Conservation (phyloP, 2,888 invertebrate species). For the Heliconius erato region DNA sequence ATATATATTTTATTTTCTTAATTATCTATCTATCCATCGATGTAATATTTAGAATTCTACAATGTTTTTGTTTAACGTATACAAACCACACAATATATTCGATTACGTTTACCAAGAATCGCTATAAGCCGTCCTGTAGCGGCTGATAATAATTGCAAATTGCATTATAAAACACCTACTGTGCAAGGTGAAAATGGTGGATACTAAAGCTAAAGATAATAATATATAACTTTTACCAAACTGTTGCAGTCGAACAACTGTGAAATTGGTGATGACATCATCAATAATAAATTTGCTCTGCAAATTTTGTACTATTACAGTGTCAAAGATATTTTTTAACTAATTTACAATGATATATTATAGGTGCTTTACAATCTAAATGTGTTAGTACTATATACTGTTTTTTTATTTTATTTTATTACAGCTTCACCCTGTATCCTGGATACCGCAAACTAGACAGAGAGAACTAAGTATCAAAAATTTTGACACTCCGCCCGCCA, state of each 20-base stretch:
- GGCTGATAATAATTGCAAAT: not conserved
- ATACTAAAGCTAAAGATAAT: conserved; percentile 8
- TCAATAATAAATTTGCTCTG: conserved; percentile 25
- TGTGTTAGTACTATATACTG: not conserved
- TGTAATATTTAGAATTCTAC: not conserved
- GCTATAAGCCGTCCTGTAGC: conserved; percentile 1
- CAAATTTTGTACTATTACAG: not conserved
- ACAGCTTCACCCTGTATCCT: not conserved
- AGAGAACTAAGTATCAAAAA: too few relatives aligned
- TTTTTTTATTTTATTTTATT: not conserved
- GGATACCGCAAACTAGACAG: not conserved
- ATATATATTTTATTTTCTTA: too few relatives aligned
- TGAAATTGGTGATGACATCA: conserved; percentile 51
- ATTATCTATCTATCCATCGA: not conserved
- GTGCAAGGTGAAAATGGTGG: conserved; percentile 27
- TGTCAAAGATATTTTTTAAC: not conserved
- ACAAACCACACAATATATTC: not conserved
- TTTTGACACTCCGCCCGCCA: not conserved
- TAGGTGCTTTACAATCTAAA: not conserved
- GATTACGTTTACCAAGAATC: not conserved
- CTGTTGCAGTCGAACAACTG: conserved; percentile 35
- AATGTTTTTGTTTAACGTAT: not conserved
- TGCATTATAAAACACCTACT: conserved; percentile 33
- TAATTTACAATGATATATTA: not conserved
- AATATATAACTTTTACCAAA: conserved; percentile 28